Evolutionary conservation across 2,113 vertebrate genomes (phyloP).

Genomic region (Gila orcuttii): DNA sequence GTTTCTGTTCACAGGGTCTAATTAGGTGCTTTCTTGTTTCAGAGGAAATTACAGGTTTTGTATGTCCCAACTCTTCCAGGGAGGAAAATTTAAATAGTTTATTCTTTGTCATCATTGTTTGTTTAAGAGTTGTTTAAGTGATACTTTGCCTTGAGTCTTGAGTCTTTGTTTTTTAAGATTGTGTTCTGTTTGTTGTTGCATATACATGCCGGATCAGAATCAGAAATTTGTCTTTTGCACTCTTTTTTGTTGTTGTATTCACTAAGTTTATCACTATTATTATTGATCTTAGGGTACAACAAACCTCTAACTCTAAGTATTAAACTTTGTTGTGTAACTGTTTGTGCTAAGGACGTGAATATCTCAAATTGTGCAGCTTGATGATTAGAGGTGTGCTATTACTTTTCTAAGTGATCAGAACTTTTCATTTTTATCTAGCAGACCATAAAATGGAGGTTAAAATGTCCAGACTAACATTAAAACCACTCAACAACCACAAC

Average conservation of each 20-base stretch:
- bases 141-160: constrained; percentile 50
- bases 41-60: constrained; percentile 68
- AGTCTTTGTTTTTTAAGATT: constrained; percentile 8
- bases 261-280: neutral
- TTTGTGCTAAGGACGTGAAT: too few species aligned
- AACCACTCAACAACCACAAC: too few species aligned
- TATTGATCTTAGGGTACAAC: neutral
- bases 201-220: neutral
- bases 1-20: constrained; percentile 63
- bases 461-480: too few species aligned
- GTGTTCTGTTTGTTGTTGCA: constrained; percentile 14
- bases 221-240: neutral
- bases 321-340: too few species aligned
- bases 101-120: constrained; percentile 64
- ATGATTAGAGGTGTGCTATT: too few species aligned
- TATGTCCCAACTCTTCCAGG: constrained; percentile 60
- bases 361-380: too few species aligned
- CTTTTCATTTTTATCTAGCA: too few species aligned
- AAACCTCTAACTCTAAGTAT: neutral
- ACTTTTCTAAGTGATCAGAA: too few species aligned
- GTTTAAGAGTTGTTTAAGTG: constrained; percentile 61
- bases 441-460: too few species aligned
- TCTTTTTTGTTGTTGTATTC: neutral
- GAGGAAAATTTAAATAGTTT: constrained; percentile 66
- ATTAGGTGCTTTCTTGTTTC: constrained; percentile 74